Conservation (phyloP, 2,113 vertebrate genomes). For the Heterotis niloticus region DNA sequence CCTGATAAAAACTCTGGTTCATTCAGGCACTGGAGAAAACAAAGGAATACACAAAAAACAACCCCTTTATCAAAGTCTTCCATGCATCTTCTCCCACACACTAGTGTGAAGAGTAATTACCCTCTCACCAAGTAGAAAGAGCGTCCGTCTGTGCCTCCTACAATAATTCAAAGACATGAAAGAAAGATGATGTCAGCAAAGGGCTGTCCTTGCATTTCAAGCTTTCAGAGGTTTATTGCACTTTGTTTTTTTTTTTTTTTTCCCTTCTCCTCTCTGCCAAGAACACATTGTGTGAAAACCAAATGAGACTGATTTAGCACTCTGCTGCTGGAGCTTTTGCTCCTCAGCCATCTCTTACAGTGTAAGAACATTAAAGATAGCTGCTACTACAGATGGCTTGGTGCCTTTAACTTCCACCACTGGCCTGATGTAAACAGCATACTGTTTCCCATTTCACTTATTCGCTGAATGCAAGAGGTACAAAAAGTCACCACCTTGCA, state of each 20-base stretch:
- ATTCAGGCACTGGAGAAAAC: conserved; percentile 15
- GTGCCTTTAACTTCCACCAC: not conserved
- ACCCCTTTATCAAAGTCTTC: conserved; percentile 26
- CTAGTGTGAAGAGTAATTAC: conserved; percentile 13
- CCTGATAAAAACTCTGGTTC: not conserved
- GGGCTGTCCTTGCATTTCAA: not conserved
- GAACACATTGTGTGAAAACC: not conserved
- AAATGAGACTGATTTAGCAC: not conserved
- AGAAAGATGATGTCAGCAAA: conserved; percentile 16
- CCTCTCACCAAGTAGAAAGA: not conserved
- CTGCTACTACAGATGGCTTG: not conserved
- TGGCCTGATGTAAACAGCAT: not conserved
- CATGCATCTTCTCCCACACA: conserved; percentile 9
- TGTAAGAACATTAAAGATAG: not conserved
- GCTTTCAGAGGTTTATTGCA: conserved; percentile 19
- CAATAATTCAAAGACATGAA: not conserved
- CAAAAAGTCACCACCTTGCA: no score
- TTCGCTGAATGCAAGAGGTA: not conserved
- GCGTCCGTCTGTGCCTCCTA: not conserved
- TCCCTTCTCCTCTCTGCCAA: not conserved
- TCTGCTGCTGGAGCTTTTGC: not conserved
- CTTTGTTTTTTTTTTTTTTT: conserved; percentile 12
- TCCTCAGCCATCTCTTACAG: not conserved
- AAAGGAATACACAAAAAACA: conserved; percentile 22
- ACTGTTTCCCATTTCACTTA: not conserved